Evolutionary conservation across 2,888 invertebrate species (phyloP).

Genomic region (Lithosia quadra): DNA sequence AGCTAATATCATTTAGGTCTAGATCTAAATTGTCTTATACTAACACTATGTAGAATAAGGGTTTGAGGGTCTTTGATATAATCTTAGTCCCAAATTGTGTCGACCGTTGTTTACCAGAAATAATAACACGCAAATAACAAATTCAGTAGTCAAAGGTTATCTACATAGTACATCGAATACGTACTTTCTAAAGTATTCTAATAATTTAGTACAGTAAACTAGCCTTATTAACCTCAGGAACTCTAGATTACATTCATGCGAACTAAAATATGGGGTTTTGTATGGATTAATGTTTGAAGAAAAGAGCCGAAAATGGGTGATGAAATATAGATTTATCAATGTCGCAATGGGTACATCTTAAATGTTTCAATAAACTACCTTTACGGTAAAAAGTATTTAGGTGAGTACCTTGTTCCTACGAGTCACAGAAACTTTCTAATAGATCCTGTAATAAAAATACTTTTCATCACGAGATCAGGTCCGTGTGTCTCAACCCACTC

Average conservation of each 20-base stretch:
- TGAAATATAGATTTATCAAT: background rate
- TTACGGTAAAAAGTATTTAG: too few species aligned
- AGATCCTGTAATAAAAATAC: too few species aligned
- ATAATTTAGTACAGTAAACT: background rate
- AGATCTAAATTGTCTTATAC: background rate
- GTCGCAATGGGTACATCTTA: background rate
- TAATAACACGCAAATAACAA: conserved; percentile 31
- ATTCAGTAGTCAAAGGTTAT: conserved; percentile 38
- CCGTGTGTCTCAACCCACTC: too few species aligned
- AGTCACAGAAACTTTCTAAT: too few species aligned
- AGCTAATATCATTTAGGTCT: background rate
- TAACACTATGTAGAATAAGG: background rate
- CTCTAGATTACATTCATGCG: background rate
- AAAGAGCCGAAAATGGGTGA: background rate
- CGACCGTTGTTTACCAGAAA: conserved; percentile 27
- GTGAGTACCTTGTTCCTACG: too few species aligned
- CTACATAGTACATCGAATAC: conserved; percentile 24
- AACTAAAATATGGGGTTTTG: background rate
- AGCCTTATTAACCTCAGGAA: background rate
- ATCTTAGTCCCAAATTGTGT: conserved; percentile 6
- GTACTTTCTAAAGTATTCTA: background rate
- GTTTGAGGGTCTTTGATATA: background rate
- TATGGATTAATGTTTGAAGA: background rate
- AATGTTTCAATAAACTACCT: too few species aligned
- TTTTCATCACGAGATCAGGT: too few species aligned